These are phyloP conservation scores for Trichosurus vulpecula DNA, from an alignment of 2,797 vertebrate species.

Conservation along the genomic window DNA sequence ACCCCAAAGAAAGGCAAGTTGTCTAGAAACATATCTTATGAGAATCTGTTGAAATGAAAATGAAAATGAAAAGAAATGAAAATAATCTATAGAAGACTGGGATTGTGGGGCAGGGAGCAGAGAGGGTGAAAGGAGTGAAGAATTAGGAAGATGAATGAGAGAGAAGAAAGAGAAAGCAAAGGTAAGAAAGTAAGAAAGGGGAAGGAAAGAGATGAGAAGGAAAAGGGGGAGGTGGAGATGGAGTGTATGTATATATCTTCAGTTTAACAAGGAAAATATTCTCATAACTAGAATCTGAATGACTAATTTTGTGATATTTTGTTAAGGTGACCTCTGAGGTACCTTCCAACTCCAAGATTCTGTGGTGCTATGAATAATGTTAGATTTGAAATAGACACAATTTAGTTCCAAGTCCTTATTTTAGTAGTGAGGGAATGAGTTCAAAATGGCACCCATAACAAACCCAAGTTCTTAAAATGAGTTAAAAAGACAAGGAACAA, in stretches of 20 bases:
- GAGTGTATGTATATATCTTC: neutral
- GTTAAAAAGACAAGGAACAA: neutral
- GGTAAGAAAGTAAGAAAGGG: neutral
- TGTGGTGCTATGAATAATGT: neutral
- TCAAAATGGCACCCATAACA: neutral
- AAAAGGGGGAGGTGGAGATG: neutral
- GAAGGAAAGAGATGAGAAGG: neutral
- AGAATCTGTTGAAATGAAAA: neutral
- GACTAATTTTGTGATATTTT: neutral
- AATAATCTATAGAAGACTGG: neutral
- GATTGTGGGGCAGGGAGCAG: neutral
- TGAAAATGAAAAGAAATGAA: neutral
- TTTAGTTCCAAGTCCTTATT: neutral
- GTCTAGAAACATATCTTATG: neutral
- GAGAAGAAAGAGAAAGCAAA: neutral
- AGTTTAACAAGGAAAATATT: neutral
- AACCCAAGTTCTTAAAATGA: neutral
- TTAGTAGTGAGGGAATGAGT: neutral
- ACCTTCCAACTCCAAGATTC: neutral
- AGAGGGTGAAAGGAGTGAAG: neutral
- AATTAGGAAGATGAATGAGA: neutral
- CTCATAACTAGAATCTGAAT: neutral
- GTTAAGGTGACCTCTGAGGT: neutral
- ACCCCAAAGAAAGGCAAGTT: neutral
- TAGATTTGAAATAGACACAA: neutral